Conservation (phyloP, 2,113 vertebrate species). For the Gymnocephalus cernua region DNA sequence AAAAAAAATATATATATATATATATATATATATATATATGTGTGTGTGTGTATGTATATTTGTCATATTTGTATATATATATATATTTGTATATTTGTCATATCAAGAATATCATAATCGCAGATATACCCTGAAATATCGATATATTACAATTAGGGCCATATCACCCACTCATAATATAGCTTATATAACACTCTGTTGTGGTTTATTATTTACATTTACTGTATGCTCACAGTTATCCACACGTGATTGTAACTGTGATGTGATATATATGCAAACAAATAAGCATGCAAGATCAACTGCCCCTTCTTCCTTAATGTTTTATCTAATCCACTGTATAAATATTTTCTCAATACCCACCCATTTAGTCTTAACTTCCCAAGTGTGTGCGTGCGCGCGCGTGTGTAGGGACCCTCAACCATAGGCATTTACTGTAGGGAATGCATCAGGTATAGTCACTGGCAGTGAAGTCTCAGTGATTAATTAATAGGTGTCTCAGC, state of each 20-base stretch:
- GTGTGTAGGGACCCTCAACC: too few species aligned
- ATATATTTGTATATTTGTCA: too few species aligned
- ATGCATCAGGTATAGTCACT: neutral
- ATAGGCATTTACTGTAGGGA: neutral
- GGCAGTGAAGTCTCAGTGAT: neutral
- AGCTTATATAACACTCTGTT: neutral
- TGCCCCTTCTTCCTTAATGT: too few species aligned
- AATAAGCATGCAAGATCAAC: neutral
- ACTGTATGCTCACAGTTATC: neutral
- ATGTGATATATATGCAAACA: constrained; percentile 18
- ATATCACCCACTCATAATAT: neutral
- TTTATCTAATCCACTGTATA: neutral
- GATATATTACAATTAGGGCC: too few species aligned
- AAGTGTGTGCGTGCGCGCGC: neutral
- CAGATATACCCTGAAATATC: too few species aligned
- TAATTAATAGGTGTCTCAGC: neutral
- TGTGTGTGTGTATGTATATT: too few species aligned
- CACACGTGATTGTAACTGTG: constrained; percentile 2
- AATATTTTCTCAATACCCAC: neutral
- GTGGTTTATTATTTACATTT: constrained; percentile 38
- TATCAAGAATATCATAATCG: too few species aligned
- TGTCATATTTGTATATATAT: too few species aligned
- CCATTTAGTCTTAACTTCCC: neutral
- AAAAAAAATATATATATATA: too few species aligned
- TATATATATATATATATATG: too few species aligned